Evolutionary conservation across 2,888 invertebrate species (phyloP), one percentile per base, ranked within the genome.

Genomic region (Prostheceraeus crozeri): DNA sequence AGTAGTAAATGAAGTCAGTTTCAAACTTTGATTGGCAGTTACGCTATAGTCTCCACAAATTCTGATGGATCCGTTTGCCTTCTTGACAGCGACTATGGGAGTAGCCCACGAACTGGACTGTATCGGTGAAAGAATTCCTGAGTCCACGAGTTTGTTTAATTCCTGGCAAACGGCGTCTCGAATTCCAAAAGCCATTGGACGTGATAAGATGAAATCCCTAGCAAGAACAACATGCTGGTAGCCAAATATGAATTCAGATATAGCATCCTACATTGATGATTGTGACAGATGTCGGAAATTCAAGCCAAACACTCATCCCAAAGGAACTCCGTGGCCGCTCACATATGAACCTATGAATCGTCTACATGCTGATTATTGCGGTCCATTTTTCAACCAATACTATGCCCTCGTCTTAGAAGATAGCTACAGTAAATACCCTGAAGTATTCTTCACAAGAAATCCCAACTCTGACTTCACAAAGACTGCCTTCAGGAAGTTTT

Each of bases 261-360:
- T 40, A 14, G 19, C 40, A 16, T 40, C 40, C 19, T 40, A 16
- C 19, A 19, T 40, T 14, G 19, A 19, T 16, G 6, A 14, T 6
- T 40, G 40, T 40, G 40, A 40, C 14, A 19, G 19, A 40, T 40
- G 40, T 40, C n/a, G n/a, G n/a, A 40, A 19, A 40, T 16, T 14
- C 40, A 40, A 40, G n/a, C 40, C 40, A 40, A 40, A 40, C 4
- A 40, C 40, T 16, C 40, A 40, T 40, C 40, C 40, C n/a, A 40
- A 40, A 16, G n/a, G 40, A 19, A 19, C n/a, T 16, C 14, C 40
- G 14, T 40, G 40, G 40, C 40, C 40, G 19, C 40, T 40, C 40
- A 40, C 40, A 40, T n/a, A 40, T 14, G 19, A 40, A 40, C 40
- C 40, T 6, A 40, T 40, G 40, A 14, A 40, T 16, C n/a, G 40